A percentile compares a stretch with the other conserved stretches of the same genome.
These are phyloP conservation scores for Coelopa pilipes DNA, from an alignment of 2,888 invertebrate species.

Conservation along the genomic window DNA sequence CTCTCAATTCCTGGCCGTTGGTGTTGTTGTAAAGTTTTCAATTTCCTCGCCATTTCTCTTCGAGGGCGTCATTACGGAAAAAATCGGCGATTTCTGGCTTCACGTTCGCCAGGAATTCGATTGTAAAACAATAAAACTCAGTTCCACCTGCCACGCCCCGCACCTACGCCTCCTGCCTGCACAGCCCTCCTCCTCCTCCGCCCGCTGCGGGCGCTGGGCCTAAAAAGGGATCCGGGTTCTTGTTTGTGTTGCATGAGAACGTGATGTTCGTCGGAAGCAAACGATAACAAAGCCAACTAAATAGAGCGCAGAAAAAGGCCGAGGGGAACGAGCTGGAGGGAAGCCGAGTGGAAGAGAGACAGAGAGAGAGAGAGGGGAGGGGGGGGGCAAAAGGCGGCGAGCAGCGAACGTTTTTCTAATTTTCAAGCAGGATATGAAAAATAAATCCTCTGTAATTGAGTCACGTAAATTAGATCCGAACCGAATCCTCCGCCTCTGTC, in stretches of 20 bases:
- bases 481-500: neutral
- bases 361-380: too few relatives aligned
- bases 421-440: slow-evolving; percentile 42
- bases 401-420: slow-evolving; percentile 37
- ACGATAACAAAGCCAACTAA: slow-evolving; percentile 4
- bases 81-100: too few relatives aligned
- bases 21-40: too few relatives aligned
- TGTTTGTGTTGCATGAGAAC: slow-evolving; percentile 1
- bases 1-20: too few relatives aligned
- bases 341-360: neutral
- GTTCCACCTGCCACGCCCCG: too few relatives aligned
- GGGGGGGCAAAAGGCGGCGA: neutral
- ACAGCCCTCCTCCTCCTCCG: too few relatives aligned
- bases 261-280: neutral
- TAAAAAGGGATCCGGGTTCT: neutral
- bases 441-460: slow-evolving; percentile 58
- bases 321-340: neutral
- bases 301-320: neutral
- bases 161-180: too few relatives aligned
- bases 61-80: too few relatives aligned
- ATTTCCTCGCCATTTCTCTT: too few relatives aligned
- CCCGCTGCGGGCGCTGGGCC: too few relatives aligned
- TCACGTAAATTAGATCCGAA: slow-evolving; percentile 53
- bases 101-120: too few relatives aligned
- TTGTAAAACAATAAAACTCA: too few relatives aligned